Conservation (phyloP, 2,888 invertebrate species). For the Cheilosia urbana region DNA sequence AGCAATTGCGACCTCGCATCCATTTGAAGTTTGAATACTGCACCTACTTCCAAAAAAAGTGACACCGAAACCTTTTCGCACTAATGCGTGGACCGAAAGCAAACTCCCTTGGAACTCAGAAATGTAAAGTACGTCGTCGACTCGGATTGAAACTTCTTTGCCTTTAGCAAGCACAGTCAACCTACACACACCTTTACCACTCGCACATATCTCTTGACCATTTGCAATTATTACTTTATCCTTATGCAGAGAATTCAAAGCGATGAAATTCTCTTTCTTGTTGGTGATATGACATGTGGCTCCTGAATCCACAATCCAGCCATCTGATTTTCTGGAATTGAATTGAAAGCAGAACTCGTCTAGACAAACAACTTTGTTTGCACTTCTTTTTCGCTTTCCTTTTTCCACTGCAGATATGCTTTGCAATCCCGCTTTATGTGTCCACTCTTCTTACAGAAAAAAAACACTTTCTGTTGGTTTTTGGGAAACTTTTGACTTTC, state of each 20-base stretch:
- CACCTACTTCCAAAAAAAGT: background rate
- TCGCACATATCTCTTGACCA: conserved; percentile 25
- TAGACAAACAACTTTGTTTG: background rate
- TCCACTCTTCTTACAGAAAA: background rate
- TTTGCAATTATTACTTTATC: too few relatives aligned
- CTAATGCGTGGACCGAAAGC: background rate
- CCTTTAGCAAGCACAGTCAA: background rate
- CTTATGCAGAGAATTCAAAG: background rate
- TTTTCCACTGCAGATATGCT: background rate
- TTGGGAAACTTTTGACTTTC: background rate
- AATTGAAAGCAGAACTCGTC: conserved; percentile 10
- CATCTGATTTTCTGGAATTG: conserved; percentile 1
- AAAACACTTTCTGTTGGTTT: background rate
- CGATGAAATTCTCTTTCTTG: background rate
- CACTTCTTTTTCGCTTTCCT: too few relatives aligned
- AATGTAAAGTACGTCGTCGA: background rate
- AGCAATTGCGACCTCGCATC: background rate
- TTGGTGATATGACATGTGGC: conserved; percentile 65
- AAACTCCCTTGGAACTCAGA: background rate
- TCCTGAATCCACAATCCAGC: conserved; percentile 74
- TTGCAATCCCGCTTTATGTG: background rate
- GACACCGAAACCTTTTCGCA: background rate
- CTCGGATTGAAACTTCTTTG: background rate
- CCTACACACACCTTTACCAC: background rate
- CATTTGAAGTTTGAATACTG: background rate